Base-by-base conservation (phyloP, 2,797 vertebrate genomes). In the Cynodonichthys magdalenae region DNA sequence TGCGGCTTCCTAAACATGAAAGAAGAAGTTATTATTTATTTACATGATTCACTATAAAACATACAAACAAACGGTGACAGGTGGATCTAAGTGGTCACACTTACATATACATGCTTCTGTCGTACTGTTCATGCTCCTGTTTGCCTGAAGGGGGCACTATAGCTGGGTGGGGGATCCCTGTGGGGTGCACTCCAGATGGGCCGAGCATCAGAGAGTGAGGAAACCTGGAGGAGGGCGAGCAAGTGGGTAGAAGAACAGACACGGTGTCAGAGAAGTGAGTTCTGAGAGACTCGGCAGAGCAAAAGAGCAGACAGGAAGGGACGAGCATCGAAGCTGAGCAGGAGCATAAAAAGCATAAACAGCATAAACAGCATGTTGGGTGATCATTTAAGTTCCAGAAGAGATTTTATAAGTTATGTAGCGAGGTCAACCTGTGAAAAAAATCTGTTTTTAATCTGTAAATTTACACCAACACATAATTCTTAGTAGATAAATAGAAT, bases 131-230 rank as follows among this genome's bases (percentile, higher is more conserved):
- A 48, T 96, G 93, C 61, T 98, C 96, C 83, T 97, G 96, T 90
- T 98, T 99, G 84, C 96, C 96, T 54, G 97, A 92, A 73, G 95
- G 89, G 81, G 96, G 96, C 89, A 98, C 94, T 70, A 99, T 98
- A 69, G 97, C 96, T 0, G 97, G 95, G 84, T 99, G 97, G 1
- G 97, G 96, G 91, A 99, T 98, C 80, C 97, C 97, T 0, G 97
- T 95, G 1, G 96, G 94, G 81, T 99, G 97, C 93, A 99, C 96
- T 66, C 96, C 91, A 0, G 93, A 92, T 0, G 96, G 94, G 73
- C 97, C 93, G 64, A 99, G 93, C 95, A 99, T 95, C 90, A 99
- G 90, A 0, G 97, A 96, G 84, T 97, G 97, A 70, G 96, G 90
- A 91, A 99, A 98, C 97, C 97, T 99, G 89, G 49, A 14, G 56